A percentile compares a stretch with the other conserved stretches of the same genome.
Evolutionary conservation across 2,888 invertebrate genomes (phyloP).

Genomic region (Megamerina dolium): DNA sequence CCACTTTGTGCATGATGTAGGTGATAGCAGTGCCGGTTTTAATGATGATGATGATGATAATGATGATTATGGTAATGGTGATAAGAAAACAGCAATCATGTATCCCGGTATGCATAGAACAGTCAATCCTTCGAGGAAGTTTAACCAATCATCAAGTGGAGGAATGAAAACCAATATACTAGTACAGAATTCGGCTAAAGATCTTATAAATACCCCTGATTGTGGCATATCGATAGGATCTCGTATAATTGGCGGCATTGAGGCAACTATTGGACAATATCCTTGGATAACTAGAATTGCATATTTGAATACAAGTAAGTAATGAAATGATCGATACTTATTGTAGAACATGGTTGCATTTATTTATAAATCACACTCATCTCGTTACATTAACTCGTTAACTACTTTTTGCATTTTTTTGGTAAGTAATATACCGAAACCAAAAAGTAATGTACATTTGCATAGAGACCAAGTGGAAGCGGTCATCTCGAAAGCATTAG

Average conservation of each 20-base stretch:
- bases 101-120: not conserved
- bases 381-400: slow-evolving; percentile 27
- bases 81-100: too few species aligned
- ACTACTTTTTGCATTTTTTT: slow-evolving; percentile 30
- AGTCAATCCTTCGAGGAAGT: not conserved
- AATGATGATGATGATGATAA: not conserved
- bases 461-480: slow-evolving; percentile 25
- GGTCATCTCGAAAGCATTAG: slow-evolving; percentile 15
- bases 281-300: slow-evolving; percentile 56
- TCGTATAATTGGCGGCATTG: slow-evolving; percentile 51
- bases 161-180: not conserved
- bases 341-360: too few species aligned
- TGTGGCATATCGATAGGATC: slow-evolving; percentile 42
- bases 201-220: slow-evolving; percentile 23
- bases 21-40: not conserved
- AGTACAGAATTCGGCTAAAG: slow-evolving; percentile 7
- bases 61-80: not conserved
- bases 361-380: too few species aligned
- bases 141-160: not conserved
- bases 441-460: slow-evolving; percentile 30
- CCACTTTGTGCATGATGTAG: too few species aligned
- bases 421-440: slow-evolving; percentile 31
- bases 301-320: slow-evolving; percentile 47
- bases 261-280: slow-evolving; percentile 37
- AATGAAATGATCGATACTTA: not conserved